Evolutionary conservation across 92 coral and sea anemone genomes (phyloP).

Genomic region (Bergia sp.): DNA sequence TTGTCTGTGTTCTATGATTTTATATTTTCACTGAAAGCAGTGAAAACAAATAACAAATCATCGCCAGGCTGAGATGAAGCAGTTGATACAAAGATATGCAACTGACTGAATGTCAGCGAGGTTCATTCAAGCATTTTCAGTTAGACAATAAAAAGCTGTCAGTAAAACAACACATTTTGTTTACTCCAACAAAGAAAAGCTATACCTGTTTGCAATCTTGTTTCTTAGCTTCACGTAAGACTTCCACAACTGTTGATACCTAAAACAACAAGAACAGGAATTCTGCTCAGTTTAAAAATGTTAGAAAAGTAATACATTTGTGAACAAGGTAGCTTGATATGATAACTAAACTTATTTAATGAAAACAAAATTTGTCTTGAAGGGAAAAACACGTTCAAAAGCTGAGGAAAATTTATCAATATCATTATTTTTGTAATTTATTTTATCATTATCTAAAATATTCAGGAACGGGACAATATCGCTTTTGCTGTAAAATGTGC

Average conservation of each 20-base stretch:
- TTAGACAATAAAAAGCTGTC: neutral
- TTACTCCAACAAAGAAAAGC: neutral
- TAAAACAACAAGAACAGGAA: constrained; percentile 20
- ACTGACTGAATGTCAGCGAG: neutral
- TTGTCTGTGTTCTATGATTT: no score
- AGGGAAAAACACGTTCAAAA: neutral
- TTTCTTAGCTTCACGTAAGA: constrained; percentile 74
- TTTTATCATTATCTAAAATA: neutral
- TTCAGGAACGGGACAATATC: neutral
- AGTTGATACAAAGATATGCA: neutral
- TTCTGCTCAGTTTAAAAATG: neutral
- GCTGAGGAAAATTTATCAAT: neutral
- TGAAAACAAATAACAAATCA: no score
- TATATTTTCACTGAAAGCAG: no score
- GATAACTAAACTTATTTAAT: neutral
- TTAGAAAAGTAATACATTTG: neutral
- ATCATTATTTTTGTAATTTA: neutral
- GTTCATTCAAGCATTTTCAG: neutral
- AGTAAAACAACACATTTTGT: neutral
- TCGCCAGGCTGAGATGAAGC: no score
- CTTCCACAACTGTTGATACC: constrained; percentile 90
- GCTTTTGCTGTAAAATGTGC: neutral
- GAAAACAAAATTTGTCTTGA: neutral
- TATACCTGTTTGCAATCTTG: constrained; percentile 80
- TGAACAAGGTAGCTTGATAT: neutral